Percentiles rank a stretch among this genome's conserved stretches.
These are phyloP conservation scores for Scaeva pyrastri DNA, from an alignment of 2,888 invertebrate genomes.

Conservation along the genomic window DNA sequence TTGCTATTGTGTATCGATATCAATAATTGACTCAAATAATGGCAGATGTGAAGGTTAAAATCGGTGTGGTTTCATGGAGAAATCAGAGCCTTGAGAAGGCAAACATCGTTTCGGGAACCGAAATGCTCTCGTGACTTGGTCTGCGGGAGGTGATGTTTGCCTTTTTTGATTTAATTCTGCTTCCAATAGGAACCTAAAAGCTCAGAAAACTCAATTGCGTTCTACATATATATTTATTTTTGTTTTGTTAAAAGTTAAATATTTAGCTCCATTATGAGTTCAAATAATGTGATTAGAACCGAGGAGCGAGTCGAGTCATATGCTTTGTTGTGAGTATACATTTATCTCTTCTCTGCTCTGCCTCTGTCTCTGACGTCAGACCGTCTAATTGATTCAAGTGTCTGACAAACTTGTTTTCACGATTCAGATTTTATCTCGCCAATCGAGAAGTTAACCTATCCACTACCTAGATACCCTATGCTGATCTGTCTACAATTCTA, in stretches of 20 bases:
- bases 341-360: neutral
- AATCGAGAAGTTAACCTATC: conserved; percentile 15
- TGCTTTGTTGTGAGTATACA: conserved; percentile 4
- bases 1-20: conserved; percentile 4
- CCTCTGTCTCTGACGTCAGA: conserved; percentile 69
- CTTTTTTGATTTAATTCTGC: neutral
- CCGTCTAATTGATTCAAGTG: conserved; percentile 1
- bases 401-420: conserved; percentile 47
- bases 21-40: conserved; percentile 14
- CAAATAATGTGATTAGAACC: conserved; percentile 25
- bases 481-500: neutral
- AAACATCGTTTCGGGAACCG: neutral
- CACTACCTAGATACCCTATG: neutral
- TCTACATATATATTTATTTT: neutral
- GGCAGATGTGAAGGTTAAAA: conserved; percentile 14
- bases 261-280: conserved; percentile 31
- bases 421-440: conserved; percentile 16
- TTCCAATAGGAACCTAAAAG: neutral
- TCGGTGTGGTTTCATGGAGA: conserved; percentile 7
- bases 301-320: neutral
- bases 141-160: neutral
- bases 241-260: no score
- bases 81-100: neutral
- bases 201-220: conserved; percentile 42
- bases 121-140: neutral